phyloP scores from a whole-genome alignment of 2,797 vertebrate species.

The Tarsius wallacei region DNA sequence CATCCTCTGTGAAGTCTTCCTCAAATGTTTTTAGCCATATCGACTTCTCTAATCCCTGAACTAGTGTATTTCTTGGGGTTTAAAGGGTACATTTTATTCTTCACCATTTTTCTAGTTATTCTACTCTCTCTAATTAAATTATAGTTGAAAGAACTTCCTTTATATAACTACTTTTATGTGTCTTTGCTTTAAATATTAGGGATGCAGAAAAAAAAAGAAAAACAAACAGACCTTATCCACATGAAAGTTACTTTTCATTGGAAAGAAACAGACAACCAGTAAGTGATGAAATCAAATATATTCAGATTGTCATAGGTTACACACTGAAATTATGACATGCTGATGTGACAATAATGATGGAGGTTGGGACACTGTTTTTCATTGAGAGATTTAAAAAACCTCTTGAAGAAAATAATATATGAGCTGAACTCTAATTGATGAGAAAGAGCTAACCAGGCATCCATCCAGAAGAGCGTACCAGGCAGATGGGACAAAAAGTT shows the following conservation, averaged over 20 bases:
- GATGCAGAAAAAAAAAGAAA: neutral
- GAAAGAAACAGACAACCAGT: neutral
- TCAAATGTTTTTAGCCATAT: neutral
- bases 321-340: neutral
- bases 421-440: neutral
- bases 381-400: neutral
- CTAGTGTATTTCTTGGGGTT: neutral
- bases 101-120: slow-evolving; percentile 34
- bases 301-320: neutral
- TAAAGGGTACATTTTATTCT: neutral
- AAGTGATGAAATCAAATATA: neutral
- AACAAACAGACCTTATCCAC: neutral
- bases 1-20: neutral
- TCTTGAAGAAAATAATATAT: neutral
- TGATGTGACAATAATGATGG: neutral
- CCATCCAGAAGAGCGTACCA: neutral
- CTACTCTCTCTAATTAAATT: neutral
- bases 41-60: neutral
- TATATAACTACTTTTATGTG: neutral
- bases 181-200: neutral
- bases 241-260: neutral
- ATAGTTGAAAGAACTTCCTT: neutral
- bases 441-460: neutral
- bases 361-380: neutral
- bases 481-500: neutral